These are phyloP conservation scores for Chymomyza amoena DNA, from an alignment of 2,888 invertebrate genomes.

Conservation along the genomic window DNA sequence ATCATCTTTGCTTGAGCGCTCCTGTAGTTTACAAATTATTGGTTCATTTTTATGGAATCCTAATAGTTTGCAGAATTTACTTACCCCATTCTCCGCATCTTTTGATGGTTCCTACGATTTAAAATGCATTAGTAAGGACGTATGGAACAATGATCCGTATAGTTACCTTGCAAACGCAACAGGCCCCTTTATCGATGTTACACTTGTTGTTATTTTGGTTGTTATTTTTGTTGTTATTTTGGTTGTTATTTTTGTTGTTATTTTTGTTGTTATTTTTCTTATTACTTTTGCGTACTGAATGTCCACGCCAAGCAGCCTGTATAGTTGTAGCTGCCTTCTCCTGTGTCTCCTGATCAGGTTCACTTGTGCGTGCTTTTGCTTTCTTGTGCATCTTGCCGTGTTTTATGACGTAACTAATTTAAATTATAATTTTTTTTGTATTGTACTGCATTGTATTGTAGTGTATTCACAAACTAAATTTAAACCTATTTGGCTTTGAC, in stretches of 20 bases:
- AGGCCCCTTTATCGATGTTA: too few relatives aligned
- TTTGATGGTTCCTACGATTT: conserved; percentile 17
- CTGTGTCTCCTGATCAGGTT: too few relatives aligned
- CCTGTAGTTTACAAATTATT: too few relatives aligned
- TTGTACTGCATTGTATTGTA: too few relatives aligned
- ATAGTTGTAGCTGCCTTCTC: conserved; percentile 64
- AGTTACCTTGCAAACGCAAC: conserved; percentile 55
- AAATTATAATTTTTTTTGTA: not conserved
- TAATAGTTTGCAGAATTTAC: not conserved
- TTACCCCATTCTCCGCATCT: conserved; percentile 30
- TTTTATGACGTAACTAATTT: conserved; percentile 75
- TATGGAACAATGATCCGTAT: not conserved
- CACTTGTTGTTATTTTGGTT: too few relatives aligned
- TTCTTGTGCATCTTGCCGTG: conserved; percentile 70
- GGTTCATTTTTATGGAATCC: too few relatives aligned
- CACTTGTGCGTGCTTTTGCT: too few relatives aligned
- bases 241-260: too few relatives aligned
- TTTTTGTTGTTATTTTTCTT: too few relatives aligned
- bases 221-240: too few relatives aligned
- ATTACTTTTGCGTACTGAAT: conserved; percentile 43
- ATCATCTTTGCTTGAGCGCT: not conserved
- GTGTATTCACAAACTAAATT: not conserved
- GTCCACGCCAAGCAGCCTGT: conserved; percentile 64
- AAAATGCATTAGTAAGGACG: too few relatives aligned
- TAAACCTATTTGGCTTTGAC: not conserved